Evolutionary conservation across 2,113 vertebrate species (phyloP), one percentile per base, ranked within the genome.

Genomic region (Platichthys stellatus): DNA sequence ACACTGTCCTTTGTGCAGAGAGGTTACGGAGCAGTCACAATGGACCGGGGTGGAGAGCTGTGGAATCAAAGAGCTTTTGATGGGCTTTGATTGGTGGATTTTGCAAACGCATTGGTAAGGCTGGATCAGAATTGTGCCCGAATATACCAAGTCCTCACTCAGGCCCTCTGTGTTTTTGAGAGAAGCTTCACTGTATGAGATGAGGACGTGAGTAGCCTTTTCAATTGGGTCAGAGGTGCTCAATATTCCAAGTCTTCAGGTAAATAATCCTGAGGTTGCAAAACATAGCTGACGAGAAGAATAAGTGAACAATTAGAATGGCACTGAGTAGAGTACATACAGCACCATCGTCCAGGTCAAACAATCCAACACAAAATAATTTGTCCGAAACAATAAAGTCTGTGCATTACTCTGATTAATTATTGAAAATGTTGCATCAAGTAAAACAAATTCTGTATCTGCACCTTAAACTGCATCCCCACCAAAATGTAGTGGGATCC

Each of bases 1-100:
- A 78, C 77, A 58, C 70, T 78, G 89, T 88, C 81, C 89, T 92
- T 89, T 90, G 84, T 89, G 59, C 70, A 63, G 24, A 76, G 83
- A 82, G 90, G 90, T 86, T 77, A 84, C 64, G 64, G 87, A 72
- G 72, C 40, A 66, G 69, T 58, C 76, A 89, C 89, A 88, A 81
- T 78, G 63, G 82, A 31, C 45, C 13, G 11, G 63, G 71, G 74
- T 71, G 74, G 79, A 84, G 62, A 61, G 47, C 79, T 23, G 26
- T 74, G 38, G 43, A 56, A 82, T 90, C 82, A 88, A 88, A 88
- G 85, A 80, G 80, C 65, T 78, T 83, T 72, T 63, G 12, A 31
- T 23, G 43, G 12, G 20, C 14, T 45, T 76, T 65, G 20, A 38
- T 74, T 70, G 38, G 20, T 43, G 40, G 3, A 43, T 43, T 13